A percentile compares a stretch with the other conserved stretches of the same genome.
phyloP scores from a whole-genome alignment of 1,140 invertebrate genomes.

The Bombus waltoni region DNA sequence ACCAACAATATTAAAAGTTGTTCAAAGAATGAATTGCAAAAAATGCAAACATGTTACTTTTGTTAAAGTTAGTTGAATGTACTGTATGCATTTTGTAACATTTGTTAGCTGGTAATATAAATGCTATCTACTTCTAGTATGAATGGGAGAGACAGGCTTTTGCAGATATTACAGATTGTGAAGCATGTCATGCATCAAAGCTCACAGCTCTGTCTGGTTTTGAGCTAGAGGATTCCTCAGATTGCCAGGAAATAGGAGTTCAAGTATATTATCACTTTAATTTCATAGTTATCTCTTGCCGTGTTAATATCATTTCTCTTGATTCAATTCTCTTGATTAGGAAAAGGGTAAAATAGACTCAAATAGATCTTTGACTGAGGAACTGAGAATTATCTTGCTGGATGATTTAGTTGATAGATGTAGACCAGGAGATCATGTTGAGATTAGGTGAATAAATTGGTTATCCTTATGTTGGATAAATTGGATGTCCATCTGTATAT shows the following conservation, averaged over 20 bases:
- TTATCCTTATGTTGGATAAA: neutral
- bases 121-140: constrained; percentile 67
- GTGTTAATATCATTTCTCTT: neutral
- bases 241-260: constrained; percentile 96
- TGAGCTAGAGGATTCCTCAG: constrained; percentile 88
- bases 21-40: constrained; percentile 88
- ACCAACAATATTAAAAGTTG: constrained; percentile 90
- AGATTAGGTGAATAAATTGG: constrained; percentile 87
- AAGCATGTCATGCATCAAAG: constrained; percentile 69
- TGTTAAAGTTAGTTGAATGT: constrained; percentile 87
- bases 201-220: constrained; percentile 82
- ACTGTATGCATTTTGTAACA: constrained; percentile 65
- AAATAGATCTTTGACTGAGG: constrained; percentile 60
- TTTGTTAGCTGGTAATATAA: constrained; percentile 4
- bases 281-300: constrained; percentile 15
- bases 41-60: constrained; percentile 89
- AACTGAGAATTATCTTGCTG: constrained; percentile 86
- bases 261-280: constrained; percentile 83
- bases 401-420: constrained; percentile 94
- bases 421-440: constrained; percentile 94
- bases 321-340: constrained; percentile 59
- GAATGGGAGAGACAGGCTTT: constrained; percentile 78
- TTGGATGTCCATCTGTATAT: neutral
- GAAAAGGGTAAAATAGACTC: constrained; percentile 70
- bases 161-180: constrained; percentile 72